A percentile compares a stretch with the other conserved stretches of the same genome.
phyloP scores from a whole-genome alignment of 2,113 vertebrate species.

The Megalops atlanticus region DNA sequence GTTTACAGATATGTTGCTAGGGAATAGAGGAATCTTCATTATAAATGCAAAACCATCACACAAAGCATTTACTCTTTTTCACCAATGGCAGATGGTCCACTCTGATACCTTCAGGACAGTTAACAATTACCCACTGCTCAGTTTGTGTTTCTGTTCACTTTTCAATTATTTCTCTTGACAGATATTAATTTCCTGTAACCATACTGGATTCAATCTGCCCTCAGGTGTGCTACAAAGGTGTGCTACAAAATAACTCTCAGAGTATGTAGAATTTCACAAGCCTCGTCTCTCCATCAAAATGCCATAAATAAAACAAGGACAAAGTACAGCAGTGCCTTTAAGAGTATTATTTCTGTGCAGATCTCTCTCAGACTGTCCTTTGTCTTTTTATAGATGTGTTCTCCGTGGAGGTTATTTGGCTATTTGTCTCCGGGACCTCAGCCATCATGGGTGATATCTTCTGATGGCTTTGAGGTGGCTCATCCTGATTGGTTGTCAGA shows the following conservation, averaged over 20 bases:
- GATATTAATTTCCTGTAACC: too few relatives aligned
- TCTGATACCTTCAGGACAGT: background rate
- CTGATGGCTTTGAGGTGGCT: constrained; percentile 1
- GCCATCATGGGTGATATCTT: background rate
- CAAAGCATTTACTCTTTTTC: background rate
- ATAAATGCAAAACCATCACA: background rate
- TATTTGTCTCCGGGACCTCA: background rate
- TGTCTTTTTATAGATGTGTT: too few relatives aligned
- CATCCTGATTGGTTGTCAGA: background rate
- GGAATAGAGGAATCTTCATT: background rate
- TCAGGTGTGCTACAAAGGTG: too few relatives aligned
- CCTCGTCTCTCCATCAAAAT: too few relatives aligned
- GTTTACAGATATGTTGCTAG: background rate
- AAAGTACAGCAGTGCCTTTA: too few relatives aligned
- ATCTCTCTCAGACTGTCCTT: too few relatives aligned
- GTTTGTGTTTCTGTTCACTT: background rate
- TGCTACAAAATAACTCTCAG: too few relatives aligned
- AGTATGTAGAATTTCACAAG: too few relatives aligned
- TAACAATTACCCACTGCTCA: background rate
- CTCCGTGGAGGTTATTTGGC: background rate
- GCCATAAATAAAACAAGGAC: too few relatives aligned
- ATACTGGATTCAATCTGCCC: too few relatives aligned
- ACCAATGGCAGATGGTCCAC: background rate
- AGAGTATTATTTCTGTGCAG: background rate
- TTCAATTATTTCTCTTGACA: background rate